Evolutionary conservation across 2,797 vertebrate species (phyloP), one percentile per base, ranked within the genome.

Genomic region (Sebastes vulpes): DNA sequence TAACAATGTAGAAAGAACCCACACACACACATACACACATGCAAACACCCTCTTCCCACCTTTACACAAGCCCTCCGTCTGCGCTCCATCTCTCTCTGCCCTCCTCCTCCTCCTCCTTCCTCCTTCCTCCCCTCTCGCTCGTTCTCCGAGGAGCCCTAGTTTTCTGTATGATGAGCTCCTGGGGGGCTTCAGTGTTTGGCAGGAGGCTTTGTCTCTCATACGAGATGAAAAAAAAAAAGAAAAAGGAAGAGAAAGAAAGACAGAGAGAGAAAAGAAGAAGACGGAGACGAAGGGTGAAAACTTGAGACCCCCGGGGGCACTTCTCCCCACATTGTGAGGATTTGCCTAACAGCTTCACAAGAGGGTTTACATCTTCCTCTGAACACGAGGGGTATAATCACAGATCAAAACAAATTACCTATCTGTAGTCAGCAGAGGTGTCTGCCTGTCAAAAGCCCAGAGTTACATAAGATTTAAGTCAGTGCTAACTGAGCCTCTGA

Each of bases 351-450:
- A 96, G 93, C 94, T 95, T 93, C 93, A 95, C 93, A 87, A 95
- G 93, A 96, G 95, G 92, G 95, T 96, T 96, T 95, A 96, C 96
- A 95, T 96, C 95, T 95, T 95, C 94, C 95, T 94, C 91, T 93
- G 93, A 96, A 95, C 95, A 95, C 75, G 38, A 93, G 90, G 89
- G 86, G 88, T 95, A 95, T 96, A 96, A 96, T 96, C 95, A 94
- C 92, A 96, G 95, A 96, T 96, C 95, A 96, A 96, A 96, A 96
- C 95, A 96, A 95, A 95, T 94, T 90, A 95, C 94, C 94, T 94
- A 95, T 96, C 95, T 95, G 95, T 93, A 96, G 95, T 95, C 95
- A 93, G 90, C 90, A 92, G 93, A 94, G 93, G 92, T 93, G 91
- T 94, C 84, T 92, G 90, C 86, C 93, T 94, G 92, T 95, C 92